Evolutionary conservation across 1,140 invertebrate species (phyloP).

Genomic region (Microplitis mediator): DNA sequence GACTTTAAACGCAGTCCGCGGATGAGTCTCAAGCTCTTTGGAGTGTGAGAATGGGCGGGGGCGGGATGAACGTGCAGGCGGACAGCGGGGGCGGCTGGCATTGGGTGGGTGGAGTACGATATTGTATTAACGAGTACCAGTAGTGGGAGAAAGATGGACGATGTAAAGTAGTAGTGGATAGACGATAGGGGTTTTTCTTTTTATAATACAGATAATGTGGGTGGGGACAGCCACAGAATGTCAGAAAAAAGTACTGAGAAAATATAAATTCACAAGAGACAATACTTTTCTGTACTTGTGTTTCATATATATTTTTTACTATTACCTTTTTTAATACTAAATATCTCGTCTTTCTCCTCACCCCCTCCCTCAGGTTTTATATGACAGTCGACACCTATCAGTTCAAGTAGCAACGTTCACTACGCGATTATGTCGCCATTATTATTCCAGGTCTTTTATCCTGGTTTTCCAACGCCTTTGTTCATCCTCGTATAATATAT

Average conservation of each 20-base stretch:
- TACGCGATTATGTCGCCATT: slow-evolving; percentile 11
- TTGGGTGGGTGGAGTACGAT: slow-evolving; percentile 35
- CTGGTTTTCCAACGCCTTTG: slow-evolving; percentile 1
- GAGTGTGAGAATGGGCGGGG: slow-evolving; percentile 8
- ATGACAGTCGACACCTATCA: neutral
- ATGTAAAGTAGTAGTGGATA: slow-evolving; percentile 9
- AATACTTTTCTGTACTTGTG: neutral
- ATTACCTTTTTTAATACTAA: too few relatives aligned
- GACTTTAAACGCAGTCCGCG: slow-evolving; percentile 37
- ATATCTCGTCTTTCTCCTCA: neutral
- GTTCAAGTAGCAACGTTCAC: neutral
- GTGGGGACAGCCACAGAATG: neutral
- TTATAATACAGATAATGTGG: neutral
- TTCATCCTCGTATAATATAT: neutral
- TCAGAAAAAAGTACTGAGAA: neutral
- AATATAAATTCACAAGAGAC: neutral
- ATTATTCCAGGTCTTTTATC: slow-evolving; percentile 14
- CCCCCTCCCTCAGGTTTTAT: too few relatives aligned
- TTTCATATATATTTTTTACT: too few relatives aligned
- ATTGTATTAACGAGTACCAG: slow-evolving; percentile 16
- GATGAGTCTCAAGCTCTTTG: slow-evolving; percentile 31
- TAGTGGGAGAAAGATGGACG: slow-evolving; percentile 29
- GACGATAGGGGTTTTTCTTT: slow-evolving; percentile 20
- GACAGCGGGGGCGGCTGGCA: too few relatives aligned
- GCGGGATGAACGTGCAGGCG: neutral